Evolutionary conservation across 2,113 vertebrate species (phyloP).

Genomic region (Herpetotheres cachinnans): DNA sequence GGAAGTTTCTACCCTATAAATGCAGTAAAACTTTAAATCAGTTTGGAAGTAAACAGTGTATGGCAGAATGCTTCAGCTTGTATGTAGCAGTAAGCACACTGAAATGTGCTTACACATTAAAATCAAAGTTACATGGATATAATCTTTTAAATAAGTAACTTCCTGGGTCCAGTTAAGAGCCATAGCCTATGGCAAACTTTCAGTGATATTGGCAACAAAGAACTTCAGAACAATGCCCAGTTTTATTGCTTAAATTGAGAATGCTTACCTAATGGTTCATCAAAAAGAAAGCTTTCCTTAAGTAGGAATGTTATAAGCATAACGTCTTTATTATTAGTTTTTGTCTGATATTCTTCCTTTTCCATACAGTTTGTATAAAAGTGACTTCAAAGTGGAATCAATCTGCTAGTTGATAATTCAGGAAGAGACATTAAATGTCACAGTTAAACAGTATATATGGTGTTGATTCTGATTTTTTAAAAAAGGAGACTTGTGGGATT

Average conservation of each 20-base stretch:
- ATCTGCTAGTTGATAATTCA: neutral
- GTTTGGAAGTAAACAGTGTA: neutral
- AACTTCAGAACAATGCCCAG: neutral
- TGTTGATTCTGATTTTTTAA: neutral
- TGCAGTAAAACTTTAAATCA: neutral
- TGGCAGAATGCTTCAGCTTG: neutral
- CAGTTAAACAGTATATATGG: neutral
- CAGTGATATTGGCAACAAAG: neutral
- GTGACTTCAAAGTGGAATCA: neutral
- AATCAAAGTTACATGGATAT: neutral
- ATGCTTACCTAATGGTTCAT: neutral
- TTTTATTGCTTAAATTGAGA: neutral
- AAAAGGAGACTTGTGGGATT: neutral
- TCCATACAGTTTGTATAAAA: neutral
- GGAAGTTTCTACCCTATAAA: neutral
- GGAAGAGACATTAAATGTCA: neutral
- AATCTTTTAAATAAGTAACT: neutral
- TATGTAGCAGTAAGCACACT: neutral
- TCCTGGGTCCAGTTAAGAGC: neutral
- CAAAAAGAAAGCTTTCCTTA: neutral
- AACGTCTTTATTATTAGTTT: neutral
- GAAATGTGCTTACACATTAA: neutral
- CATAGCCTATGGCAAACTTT: neutral
- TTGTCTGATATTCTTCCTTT: neutral
- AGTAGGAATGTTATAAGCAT: neutral